These are phyloP conservation scores for Sisyra terminalis DNA, from an alignment of 2,888 invertebrate species.

Conservation along the genomic window DNA sequence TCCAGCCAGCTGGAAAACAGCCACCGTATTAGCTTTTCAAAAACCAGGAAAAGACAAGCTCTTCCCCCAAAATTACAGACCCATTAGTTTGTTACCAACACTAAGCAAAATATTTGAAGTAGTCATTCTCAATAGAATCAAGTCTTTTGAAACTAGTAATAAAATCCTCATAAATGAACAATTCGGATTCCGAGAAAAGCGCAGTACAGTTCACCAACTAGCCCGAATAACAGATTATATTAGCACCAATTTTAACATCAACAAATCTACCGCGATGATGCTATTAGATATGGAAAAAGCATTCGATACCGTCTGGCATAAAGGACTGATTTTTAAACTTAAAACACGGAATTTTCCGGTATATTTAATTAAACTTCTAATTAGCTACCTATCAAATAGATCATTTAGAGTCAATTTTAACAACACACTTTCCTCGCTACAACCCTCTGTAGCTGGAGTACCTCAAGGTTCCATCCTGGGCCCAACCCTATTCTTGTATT, in stretches of 20 bases:
- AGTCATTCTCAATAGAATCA: constrained; percentile 10
- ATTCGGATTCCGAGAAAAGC: constrained; percentile 17
- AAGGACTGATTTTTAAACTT: constrained; percentile 14
- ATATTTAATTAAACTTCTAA: constrained; percentile 12
- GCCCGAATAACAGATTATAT: constrained; percentile 13
- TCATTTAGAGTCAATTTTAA: constrained; percentile 12
- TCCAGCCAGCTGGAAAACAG: too few relatives aligned
- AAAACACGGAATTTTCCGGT: constrained; percentile 10
- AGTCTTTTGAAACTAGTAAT: constrained; percentile 6
- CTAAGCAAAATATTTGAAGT: constrained; percentile 15
- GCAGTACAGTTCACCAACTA: constrained; percentile 16
- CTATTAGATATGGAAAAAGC: constrained; percentile 17
- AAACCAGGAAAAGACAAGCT: too few relatives aligned
- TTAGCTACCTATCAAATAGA: constrained; percentile 13
- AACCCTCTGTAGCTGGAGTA: constrained; percentile 14
- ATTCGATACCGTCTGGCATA: constrained; percentile 18
- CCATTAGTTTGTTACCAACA: constrained; percentile 15
- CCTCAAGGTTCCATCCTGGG: constrained; percentile 14
- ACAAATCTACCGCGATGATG: constrained; percentile 14
- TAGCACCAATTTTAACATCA: constrained; percentile 12
- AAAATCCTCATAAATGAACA: constrained; percentile 13
- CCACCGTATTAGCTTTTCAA: too few relatives aligned
- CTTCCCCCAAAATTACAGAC: constrained; percentile 12
- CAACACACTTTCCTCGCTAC: constrained; percentile 6
- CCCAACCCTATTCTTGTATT: constrained; percentile 13